Percentiles rank a stretch among this genome's conserved stretches.
Evolutionary conservation across 2,888 invertebrate species (phyloP).

Genomic region (Shargacucullia verbasci): DNA sequence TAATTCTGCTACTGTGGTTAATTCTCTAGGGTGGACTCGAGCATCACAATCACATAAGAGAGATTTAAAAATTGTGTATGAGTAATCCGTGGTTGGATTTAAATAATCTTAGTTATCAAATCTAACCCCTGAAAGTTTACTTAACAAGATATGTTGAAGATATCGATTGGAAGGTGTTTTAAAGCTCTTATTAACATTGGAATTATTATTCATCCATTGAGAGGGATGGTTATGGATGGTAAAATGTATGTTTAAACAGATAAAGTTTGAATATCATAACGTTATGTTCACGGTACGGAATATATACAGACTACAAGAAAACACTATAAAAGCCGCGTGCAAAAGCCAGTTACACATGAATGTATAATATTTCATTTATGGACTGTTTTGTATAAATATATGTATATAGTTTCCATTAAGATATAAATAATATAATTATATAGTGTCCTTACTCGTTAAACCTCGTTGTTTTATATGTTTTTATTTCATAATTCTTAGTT

Average conservation of each 20-base stretch:
- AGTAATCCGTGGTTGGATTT: too few relatives aligned
- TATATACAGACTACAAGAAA: background rate
- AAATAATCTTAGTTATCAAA: too few relatives aligned
- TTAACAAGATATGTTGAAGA: too few relatives aligned
- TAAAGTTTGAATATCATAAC: background rate
- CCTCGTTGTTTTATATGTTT: constrained; percentile 3
- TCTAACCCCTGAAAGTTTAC: too few relatives aligned
- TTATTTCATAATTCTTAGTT: background rate
- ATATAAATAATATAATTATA: background rate
- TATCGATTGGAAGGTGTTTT: too few relatives aligned
- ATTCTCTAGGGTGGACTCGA: too few relatives aligned
- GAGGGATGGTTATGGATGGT: background rate
- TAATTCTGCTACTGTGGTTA: too few relatives aligned
- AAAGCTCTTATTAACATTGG: too few relatives aligned
- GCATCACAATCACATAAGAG: too few relatives aligned
- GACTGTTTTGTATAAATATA: constrained; percentile 9
- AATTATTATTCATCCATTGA: too few relatives aligned
- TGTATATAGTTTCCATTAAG: constrained; percentile 22
- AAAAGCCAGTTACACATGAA: constrained; percentile 12
- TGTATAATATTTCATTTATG: constrained; percentile 13
- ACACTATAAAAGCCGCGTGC: background rate
- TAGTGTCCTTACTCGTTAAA: constrained; percentile 2
- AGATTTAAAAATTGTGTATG: too few relatives aligned
- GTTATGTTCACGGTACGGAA: background rate
- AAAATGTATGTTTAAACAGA: background rate